These are phyloP conservation scores for Spodoptera exigua DNA, from an alignment of 2,888 invertebrate genomes.

Conservation along the genomic window DNA sequence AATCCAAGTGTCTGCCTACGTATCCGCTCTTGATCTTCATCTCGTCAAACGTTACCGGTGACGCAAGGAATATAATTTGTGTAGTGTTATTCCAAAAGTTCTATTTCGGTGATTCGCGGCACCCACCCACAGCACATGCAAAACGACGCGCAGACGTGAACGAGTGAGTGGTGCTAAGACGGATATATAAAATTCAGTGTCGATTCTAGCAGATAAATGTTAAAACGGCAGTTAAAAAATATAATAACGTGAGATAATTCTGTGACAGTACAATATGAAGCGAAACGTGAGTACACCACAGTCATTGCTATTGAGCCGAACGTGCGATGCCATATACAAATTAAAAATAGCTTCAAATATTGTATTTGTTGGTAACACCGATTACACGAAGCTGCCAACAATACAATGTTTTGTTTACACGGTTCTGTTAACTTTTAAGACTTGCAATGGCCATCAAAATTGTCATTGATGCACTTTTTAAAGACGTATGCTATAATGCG, in stretches of 20 bases:
- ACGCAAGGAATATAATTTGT: conserved; percentile 87
- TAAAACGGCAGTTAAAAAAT: conserved; percentile 56
- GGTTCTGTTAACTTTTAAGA: conserved; percentile 51
- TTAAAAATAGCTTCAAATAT: conserved; percentile 66
- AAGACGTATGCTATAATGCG: conserved; percentile 7
- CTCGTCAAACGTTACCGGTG: conserved; percentile 77
- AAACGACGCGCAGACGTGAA: conserved; percentile 75
- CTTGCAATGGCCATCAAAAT: conserved; percentile 31
- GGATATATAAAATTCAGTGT: conserved; percentile 72
- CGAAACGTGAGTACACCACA: conserved; percentile 83
- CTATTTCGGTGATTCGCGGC: conserved; percentile 85
- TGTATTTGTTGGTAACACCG: conserved; percentile 68
- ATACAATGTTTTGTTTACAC: conserved; percentile 76
- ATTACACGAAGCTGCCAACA: conserved; percentile 69
- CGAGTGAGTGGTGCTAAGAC: conserved; percentile 76
- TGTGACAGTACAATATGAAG: conserved; percentile 79
- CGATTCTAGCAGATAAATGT: conserved; percentile 54
- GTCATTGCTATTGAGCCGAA: conserved; percentile 45
- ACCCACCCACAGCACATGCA: conserved; percentile 78
- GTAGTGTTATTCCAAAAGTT: conserved; percentile 87
- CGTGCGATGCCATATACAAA: conserved; percentile 47
- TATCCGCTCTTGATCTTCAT: conserved; percentile 82
- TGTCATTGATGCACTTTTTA: conserved; percentile 22
- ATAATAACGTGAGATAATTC: conserved; percentile 55
- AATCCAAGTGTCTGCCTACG: conserved; percentile 55